phyloP scores from a whole-genome alignment of 2,113 vertebrate genomes.

The Strix uralensis region DNA sequence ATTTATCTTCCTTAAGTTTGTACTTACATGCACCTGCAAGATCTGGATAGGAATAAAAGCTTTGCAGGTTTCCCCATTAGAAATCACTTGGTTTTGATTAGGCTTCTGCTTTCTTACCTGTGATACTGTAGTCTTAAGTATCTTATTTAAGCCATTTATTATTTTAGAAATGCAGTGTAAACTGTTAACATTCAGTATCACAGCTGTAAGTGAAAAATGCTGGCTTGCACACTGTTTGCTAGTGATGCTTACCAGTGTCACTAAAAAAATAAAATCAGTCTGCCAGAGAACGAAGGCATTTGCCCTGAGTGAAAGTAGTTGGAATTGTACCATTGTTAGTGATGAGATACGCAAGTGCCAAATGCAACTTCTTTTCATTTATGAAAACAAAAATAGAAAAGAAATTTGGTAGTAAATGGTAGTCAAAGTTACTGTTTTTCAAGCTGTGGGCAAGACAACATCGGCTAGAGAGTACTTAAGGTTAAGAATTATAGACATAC shows the following conservation, averaged over 20 bases:
- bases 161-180: neutral
- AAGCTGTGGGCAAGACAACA: neutral
- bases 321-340: neutral
- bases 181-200: rapidly evolving
- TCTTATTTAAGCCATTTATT: neutral
- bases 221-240: neutral
- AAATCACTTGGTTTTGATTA: neutral
- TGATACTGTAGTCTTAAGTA: neutral
- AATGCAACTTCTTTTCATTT: neutral
- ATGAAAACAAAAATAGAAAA: neutral
- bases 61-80: neutral
- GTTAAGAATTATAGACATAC: neutral
- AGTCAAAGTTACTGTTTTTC: neutral
- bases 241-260: neutral
- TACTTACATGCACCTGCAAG: rapidly evolving
- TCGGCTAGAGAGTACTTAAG: neutral
- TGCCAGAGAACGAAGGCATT: neutral
- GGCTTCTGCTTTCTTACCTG: neutral
- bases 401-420: neutral
- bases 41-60: neutral
- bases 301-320: neutral
- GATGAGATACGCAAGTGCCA: neutral
- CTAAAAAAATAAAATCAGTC: neutral
- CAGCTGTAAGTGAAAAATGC: neutral
- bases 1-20: neutral